phyloP scores from a whole-genome alignment of 2,888 invertebrate genomes.

The Pimpla rufipes region DNA sequence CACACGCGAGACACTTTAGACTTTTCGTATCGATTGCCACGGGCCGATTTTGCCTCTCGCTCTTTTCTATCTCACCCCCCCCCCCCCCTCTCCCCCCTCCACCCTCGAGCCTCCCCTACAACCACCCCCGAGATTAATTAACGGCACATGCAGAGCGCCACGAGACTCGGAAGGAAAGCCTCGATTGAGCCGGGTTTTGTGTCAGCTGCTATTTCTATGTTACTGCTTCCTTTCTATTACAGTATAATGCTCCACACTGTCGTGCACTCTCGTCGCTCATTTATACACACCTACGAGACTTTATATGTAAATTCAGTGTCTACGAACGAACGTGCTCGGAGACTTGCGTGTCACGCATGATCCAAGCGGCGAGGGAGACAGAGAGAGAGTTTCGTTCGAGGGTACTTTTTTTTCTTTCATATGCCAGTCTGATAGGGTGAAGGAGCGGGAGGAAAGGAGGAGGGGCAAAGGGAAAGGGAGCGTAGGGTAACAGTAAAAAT shows the following conservation, averaged over 20 bases:
- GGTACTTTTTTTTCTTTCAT: constrained; percentile 37
- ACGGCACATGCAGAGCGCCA: constrained; percentile 67
- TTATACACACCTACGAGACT: neutral
- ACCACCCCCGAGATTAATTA: constrained; percentile 68
- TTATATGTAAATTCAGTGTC: constrained; percentile 29
- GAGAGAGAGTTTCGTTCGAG: constrained; percentile 21
- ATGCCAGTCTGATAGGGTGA: constrained; percentile 14
- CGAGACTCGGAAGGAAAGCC: constrained; percentile 53
- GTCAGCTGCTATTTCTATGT: constrained; percentile 59
- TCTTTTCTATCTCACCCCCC: constrained; percentile 53
- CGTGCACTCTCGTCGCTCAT: neutral
- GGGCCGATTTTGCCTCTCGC: constrained; percentile 71
- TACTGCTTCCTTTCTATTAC: constrained; percentile 18
- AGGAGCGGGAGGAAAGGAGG: constrained; percentile 6
- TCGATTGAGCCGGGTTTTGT: constrained; percentile 57
- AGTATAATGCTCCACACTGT: neutral
- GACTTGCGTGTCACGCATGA: constrained; percentile 59
- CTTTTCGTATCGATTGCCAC: constrained; percentile 84
- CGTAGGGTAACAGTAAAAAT: constrained; percentile 24
- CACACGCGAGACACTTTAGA: constrained; percentile 84
- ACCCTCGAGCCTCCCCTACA: constrained; percentile 54
- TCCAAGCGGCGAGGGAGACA: neutral
- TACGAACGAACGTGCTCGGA: constrained; percentile 28
- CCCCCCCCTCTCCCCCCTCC: constrained; percentile 30
- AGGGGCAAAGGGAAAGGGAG: neutral